phyloP scores from a whole-genome alignment of 1,140 invertebrate species.

The Sogatella furcifera region DNA sequence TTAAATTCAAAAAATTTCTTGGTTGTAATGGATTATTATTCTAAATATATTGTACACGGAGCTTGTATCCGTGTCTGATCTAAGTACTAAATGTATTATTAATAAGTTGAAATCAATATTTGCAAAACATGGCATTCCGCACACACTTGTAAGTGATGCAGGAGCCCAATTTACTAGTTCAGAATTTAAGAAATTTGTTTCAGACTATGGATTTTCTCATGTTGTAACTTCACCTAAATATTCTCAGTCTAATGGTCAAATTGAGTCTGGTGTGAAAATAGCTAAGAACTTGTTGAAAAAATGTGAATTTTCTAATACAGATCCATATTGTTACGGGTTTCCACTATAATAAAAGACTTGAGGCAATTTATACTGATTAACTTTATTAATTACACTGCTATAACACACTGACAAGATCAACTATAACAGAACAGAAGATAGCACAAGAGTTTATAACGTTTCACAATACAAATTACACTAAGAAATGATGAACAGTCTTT shows the following conservation, averaged over 20 bases:
- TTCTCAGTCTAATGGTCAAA: constrained; percentile 2
- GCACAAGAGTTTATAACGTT: too few relatives aligned
- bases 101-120: constrained; percentile 13
- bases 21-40: constrained; percentile 15
- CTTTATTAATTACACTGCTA: too few relatives aligned
- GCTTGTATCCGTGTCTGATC: not conserved
- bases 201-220: not conserved
- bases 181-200: not conserved
- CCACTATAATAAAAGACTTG: too few relatives aligned
- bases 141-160: not conserved
- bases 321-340: too few relatives aligned
- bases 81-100: constrained; percentile 7
- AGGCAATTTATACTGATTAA: too few relatives aligned
- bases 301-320: too few relatives aligned
- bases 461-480: too few relatives aligned
- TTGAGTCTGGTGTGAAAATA: not conserved
- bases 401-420: too few relatives aligned
- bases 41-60: constrained; percentile 16
- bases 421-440: too few relatives aligned
- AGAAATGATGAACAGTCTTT: too few relatives aligned
- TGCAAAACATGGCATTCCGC: constrained; percentile 6
- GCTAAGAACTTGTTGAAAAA: not conserved
- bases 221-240: not conserved
- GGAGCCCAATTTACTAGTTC: constrained; percentile 4
- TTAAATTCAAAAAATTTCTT: constrained; percentile 6